Evolutionary conservation across 1,140 invertebrate genomes (phyloP), one percentile per base, ranked within the genome.

Genomic region (Sitophilus oryzae): DNA sequence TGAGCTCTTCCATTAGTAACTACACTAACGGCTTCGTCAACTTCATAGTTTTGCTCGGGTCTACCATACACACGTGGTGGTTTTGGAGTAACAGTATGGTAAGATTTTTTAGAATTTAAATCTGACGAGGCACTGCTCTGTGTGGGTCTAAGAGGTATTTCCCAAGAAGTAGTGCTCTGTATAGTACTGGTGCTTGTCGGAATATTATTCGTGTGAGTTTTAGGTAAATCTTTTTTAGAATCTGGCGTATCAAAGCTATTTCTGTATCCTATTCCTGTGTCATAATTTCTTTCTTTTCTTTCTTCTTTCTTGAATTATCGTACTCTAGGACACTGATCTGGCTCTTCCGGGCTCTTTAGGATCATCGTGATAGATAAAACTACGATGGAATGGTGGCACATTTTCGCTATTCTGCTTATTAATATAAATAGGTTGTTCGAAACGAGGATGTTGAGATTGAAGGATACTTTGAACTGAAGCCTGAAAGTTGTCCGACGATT

Each of bases 1-100:
- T 89, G 85, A 38, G 78, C 81, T 60, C 84, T 79, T 3, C 87
- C 88, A 61, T 89, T 85, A 47, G 84, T 88, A 62, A 82, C 78
- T 15, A 89, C 83, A 69, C 85, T 89, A 2, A 84, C 79, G 40
- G 84, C 80, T 70, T 91, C 88, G 58, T 88, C 85, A 1, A 89
- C 78, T 72, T 89, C 87, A 68, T 89, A 90, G 71, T 89, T 89
- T 67, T 85, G 77, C 66, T 89, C 86, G 10, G 77, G 75, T 53
- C 64, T 55, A 1, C 59, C 72, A 54, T 76, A 76, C 2, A 69
- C 51, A 56, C 67, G 73, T 51, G 73, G 73, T 44, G 67, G 66
- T 14, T 52, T 22, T 40, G 40, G 42, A 4, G 49, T 25, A 9
- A 52, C 35, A 4, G 46, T 45, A 8, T 36, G 23, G 40, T 58